These are phyloP conservation scores for Gouania willdenowi DNA, from an alignment of 2,797 vertebrate species.

Conservation along the genomic window DNA sequence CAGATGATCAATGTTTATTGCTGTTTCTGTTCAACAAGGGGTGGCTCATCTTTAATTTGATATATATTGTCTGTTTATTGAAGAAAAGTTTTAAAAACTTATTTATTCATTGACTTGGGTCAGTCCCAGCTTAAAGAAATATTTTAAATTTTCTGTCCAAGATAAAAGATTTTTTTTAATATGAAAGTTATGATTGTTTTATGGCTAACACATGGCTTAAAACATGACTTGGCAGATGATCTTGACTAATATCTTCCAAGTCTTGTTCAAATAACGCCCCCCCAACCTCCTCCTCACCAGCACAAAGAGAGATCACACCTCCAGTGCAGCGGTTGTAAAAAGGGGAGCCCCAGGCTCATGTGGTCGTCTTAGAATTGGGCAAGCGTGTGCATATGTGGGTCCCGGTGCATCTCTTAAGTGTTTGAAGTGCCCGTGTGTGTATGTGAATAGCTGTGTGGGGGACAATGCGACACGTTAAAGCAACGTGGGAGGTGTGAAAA, in stretches of 20 bases:
- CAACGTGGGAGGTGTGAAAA: slow-evolving; percentile 73
- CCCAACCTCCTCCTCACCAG: slow-evolving; percentile 57
- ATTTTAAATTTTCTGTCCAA: too few species aligned
- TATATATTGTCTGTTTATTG: too few species aligned
- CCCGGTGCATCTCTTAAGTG: neutral
- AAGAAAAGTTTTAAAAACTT: too few species aligned
- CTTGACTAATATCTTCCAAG: slow-evolving; percentile 4
- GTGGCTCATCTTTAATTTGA: too few species aligned
- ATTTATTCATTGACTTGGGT: too few species aligned
- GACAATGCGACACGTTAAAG: slow-evolving; percentile 68
- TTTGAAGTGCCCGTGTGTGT: slow-evolving; percentile 21
- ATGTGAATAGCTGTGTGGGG: slow-evolving; percentile 51
- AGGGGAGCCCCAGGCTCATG: slow-evolving; percentile 57
- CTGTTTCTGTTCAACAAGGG: too few species aligned
- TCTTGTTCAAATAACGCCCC: slow-evolving; percentile 39
- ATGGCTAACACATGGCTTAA: slow-evolving; percentile 2
- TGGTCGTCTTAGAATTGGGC: slow-evolving; percentile 31
- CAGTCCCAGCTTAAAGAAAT: too few species aligned
- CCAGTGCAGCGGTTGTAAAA: slow-evolving; percentile 30
- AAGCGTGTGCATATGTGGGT: neutral
- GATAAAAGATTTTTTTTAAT: too few species aligned
- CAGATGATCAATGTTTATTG: too few species aligned
- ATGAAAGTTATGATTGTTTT: too few species aligned
- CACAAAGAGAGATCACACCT: slow-evolving; percentile 53
- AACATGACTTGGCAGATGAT: slow-evolving; percentile 10